Percentiles rank a stretch among this genome's conserved stretches.
Conservation (phyloP, 2,888 invertebrate species). For the Acrocyrtus sp. region DNA sequence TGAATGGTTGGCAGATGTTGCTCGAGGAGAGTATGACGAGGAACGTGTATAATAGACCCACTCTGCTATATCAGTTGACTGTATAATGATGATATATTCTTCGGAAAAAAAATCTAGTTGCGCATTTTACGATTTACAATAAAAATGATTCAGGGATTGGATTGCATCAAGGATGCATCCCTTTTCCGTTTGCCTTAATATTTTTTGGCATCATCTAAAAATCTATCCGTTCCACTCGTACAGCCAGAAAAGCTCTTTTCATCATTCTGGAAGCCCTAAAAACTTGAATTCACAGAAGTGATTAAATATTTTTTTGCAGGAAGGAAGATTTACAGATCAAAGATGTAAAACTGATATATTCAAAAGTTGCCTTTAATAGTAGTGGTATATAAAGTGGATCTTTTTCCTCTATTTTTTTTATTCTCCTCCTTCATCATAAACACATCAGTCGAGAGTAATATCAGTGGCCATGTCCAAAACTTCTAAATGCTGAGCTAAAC, state of each 20-base stretch:
- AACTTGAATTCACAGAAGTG: too few species aligned
- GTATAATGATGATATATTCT: not conserved
- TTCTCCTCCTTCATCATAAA: not conserved
- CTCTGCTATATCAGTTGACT: not conserved
- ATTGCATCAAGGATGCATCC: slow-evolving; percentile 24
- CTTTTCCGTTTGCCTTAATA: slow-evolving; percentile 33
- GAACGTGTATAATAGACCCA: not conserved
- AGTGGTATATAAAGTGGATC: not conserved
- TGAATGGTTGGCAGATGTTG: not conserved
- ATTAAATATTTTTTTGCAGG: not conserved
- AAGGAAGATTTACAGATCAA: not conserved
- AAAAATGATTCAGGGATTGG: not conserved
- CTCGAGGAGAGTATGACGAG: not conserved
- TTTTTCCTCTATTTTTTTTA: slow-evolving; percentile 1
- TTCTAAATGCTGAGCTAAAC: too few species aligned
- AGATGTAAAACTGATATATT: not conserved
- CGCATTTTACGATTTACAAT: not conserved
- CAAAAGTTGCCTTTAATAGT: not conserved
- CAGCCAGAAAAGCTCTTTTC: too few species aligned
- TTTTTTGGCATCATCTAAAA: slow-evolving; percentile 34
- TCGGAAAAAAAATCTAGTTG: not conserved
- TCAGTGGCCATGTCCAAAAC: not conserved
- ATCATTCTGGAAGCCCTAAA: too few species aligned
- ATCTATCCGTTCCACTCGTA: slow-evolving; percentile 23
- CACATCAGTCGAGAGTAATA: not conserved